phyloP scores from a whole-genome alignment of 1,140 invertebrate species.

The Procambarus virginalis region DNA sequence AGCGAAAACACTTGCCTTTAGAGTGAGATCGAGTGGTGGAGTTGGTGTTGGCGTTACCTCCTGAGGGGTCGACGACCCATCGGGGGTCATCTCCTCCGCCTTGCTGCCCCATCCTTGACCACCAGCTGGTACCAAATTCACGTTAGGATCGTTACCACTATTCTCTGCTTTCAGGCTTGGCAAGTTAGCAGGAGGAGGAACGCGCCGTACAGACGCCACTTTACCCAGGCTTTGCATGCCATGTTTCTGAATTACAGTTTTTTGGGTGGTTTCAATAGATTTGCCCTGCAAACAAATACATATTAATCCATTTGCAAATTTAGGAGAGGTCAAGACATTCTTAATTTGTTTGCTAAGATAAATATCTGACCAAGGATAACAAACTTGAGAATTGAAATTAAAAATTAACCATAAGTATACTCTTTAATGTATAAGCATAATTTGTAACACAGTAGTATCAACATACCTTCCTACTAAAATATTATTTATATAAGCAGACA shows the following conservation, averaged over 20 bases:
- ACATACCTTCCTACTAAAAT: too few species aligned
- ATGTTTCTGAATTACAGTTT: constrained; percentile 96
- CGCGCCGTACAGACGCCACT: constrained; percentile 92
- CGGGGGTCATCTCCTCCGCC: constrained; percentile 73
- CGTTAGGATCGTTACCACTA: constrained; percentile 83
- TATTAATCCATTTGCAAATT: neutral
- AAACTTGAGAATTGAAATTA: too few species aligned
- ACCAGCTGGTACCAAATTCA: constrained; percentile 83
- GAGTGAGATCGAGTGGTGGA: constrained; percentile 62
- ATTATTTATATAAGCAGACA: too few species aligned
- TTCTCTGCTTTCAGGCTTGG: constrained; percentile 97
- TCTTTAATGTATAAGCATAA: too few species aligned
- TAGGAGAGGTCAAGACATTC: neutral
- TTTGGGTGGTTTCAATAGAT: constrained; percentile 88
- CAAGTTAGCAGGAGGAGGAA: constrained; percentile 91
- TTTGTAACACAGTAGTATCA: too few species aligned
- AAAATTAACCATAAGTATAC: too few species aligned
- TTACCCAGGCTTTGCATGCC: constrained; percentile 99
- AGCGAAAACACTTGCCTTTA: constrained; percentile 16
- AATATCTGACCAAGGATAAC: too few species aligned
- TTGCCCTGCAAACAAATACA: constrained; percentile 82
- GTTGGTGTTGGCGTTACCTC: constrained; percentile 59
- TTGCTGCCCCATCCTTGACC: constrained; percentile 83
- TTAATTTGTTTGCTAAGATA: too few species aligned
- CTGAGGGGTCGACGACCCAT: constrained; percentile 54